Conservation (phyloP, 2,888 invertebrate genomes). For the Platypus cylindrus region DNA sequence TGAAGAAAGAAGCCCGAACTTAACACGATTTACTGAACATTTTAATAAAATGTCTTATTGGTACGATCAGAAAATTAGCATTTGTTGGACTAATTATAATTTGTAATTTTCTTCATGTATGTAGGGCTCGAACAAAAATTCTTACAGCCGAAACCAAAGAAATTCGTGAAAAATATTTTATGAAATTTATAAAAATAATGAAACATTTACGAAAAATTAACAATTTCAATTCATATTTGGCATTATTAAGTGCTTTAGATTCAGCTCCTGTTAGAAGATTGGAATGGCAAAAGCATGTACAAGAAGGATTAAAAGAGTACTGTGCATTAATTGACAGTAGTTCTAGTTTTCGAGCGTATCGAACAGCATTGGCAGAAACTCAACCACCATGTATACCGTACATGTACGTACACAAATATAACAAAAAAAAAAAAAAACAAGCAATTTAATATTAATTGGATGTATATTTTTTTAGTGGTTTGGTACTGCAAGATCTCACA, state of each 20-base stretch:
- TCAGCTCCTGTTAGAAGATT: conserved; percentile 87
- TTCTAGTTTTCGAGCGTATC: conserved; percentile 94
- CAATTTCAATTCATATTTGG: conserved; percentile 97
- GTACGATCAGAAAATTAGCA: too few relatives aligned
- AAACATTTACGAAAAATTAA: conserved; percentile 92
- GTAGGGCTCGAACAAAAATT: conserved; percentile 79
- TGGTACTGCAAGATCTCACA: conserved; percentile 96
- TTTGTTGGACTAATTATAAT: too few relatives aligned
- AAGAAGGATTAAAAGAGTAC: conserved; percentile 87
- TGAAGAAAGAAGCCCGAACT: conserved; percentile 91
- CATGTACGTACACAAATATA: conserved; percentile 56
- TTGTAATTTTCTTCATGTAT: too few relatives aligned
- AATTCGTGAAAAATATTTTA: conserved; percentile 76
- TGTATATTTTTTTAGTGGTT: conserved; percentile 73
- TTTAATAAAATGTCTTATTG: conserved; percentile 99
- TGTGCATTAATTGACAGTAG: conserved; percentile 94
- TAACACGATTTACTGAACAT: conserved; percentile 94
- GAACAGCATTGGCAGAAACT: conserved; percentile 86
- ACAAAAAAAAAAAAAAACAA: conserved; percentile 1
- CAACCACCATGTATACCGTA: conserved; percentile 98
- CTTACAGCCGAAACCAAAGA: conserved; percentile 90
- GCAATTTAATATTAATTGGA: too few relatives aligned
- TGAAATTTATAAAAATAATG: conserved; percentile 97
- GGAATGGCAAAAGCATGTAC: conserved; percentile 87
- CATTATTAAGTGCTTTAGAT: conserved; percentile 89